Base-by-base conservation (phyloP, 2,113 vertebrate species). In the Tachuris rubrigastra region DNA sequence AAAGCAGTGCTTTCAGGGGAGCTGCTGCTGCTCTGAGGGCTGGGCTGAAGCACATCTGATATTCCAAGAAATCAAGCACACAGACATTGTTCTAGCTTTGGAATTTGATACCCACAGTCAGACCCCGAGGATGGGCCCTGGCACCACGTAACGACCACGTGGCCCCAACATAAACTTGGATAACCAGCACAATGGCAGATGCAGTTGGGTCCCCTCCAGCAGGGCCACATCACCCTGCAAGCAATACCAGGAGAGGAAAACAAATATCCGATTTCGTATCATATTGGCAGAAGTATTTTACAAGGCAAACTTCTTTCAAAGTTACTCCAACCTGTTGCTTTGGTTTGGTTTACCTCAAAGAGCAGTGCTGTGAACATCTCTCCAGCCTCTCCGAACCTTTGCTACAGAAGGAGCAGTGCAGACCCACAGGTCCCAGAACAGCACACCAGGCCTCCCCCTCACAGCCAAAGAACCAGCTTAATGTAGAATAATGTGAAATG, bases 101-200 rank as follows among this genome's bases (percentile, higher is more conserved):
- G 52, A 10, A 33, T 42, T 12, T 52, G 30, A 31, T 22, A 9
- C 5, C 37, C 44, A 12, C 18, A 58, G 27, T 10, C 8, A 2
- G 58, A 37, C 2, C 3, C 27, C 7, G 0, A 35, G 78, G 52
- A 41, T 5, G 2, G 1, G 75, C 55, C 46, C 66, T 14, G 63
- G 37, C 50, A 33, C 31, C 35, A 37, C 49, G 30, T 4, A 3
- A 33, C 0, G 16, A 12, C 24, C 37, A 27, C 5, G 17, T 33
- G 21, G 21, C 11, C 52, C 30, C 42, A 30, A 1, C 0, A 6
- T 27, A 2, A 35, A 10, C 3, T 1, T 3, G 13, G 52, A 10
- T 7, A 37, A 10, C 58, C 72, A 55, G n/a, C 16, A 28, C 1
- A 6, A 1, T 1, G 15, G 24, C 52, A 71, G 37, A 5, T 18